Conservation (phyloP, 2,888 invertebrate species). For the Calameuta pallipes region DNA sequence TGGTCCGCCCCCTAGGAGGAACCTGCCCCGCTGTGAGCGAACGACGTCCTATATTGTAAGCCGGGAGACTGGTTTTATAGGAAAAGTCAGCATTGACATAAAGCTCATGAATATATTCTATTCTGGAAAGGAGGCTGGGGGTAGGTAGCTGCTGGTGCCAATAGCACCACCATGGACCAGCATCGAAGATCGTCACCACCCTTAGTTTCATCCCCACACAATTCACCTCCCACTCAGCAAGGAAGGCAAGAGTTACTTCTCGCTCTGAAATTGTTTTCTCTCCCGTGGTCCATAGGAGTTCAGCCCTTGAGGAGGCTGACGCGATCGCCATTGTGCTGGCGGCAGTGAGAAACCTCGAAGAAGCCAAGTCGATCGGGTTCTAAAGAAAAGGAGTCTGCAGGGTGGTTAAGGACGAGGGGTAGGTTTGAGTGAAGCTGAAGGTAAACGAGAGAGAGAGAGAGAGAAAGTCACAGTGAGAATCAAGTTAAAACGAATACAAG, state of each 20-base stretch:
- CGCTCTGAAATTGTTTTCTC: not conserved
- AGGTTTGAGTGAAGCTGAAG: not conserved
- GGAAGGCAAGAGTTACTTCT: not conserved
- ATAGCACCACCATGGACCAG: not conserved
- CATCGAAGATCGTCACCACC: not conserved
- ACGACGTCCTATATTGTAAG: not conserved
- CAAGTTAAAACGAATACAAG: no score
- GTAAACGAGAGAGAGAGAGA: not conserved
- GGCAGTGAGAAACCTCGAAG: not conserved
- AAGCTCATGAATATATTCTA: slow-evolving; percentile 40
- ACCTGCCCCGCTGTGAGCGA: not conserved
- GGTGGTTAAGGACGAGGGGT: not conserved
- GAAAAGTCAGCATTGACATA: slow-evolving; percentile 38
- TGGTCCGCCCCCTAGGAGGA: not conserved
- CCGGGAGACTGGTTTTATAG: slow-evolving; percentile 28
- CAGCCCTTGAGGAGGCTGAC: not conserved
- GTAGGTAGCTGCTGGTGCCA: not conserved
- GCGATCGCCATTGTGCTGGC: not conserved
- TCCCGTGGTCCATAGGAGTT: not conserved
- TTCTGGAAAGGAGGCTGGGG: not conserved
- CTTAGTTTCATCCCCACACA: not conserved
- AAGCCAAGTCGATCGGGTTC: not conserved
- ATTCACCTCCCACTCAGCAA: not conserved
- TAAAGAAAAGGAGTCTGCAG: not conserved
- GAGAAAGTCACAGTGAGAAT: no score